These are phyloP conservation scores for Muraenolepis orangiensis DNA, from an alignment of 2,797 vertebrate species.

Conservation along the genomic window DNA sequence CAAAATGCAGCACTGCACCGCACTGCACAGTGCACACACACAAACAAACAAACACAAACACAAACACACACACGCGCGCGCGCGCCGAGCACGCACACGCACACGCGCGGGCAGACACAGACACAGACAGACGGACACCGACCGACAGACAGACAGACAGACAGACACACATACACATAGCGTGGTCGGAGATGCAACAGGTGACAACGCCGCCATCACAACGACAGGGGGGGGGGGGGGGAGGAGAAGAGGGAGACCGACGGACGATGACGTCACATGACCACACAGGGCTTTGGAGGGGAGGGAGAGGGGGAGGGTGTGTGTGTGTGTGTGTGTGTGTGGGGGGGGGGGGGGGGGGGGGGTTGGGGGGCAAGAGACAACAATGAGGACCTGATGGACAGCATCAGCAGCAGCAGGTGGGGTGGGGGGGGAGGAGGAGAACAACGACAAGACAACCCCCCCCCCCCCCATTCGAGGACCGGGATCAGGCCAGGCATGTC, in stretches of 20 bases:
- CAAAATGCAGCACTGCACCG: too few species aligned
- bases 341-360: background rate
- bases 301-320: constrained; percentile 20
- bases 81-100: too few species aligned
- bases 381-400: background rate
- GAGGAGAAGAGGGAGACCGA: constrained; percentile 22
- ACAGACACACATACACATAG: constrained; percentile 23
- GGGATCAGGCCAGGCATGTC: too few species aligned
- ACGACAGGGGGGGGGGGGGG: constrained; percentile 21
- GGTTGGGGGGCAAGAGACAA: background rate
- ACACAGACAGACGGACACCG: constrained; percentile 24
- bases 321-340: too few species aligned
- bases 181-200: constrained; percentile 30
- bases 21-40: too few species aligned
- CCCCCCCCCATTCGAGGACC: too few species aligned
- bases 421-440: too few species aligned
- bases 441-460: constrained; percentile 44
- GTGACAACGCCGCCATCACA: constrained; percentile 43
- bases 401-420: constrained; percentile 36
- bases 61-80: constrained; percentile 18
- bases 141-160: too few species aligned
- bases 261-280: constrained; percentile 22
- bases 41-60: too few species aligned
- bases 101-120: constrained; percentile 6
- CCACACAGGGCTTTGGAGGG: constrained; percentile 39